Conservation (phyloP, 2,797 vertebrate species). For the Diplodus sargus region DNA sequence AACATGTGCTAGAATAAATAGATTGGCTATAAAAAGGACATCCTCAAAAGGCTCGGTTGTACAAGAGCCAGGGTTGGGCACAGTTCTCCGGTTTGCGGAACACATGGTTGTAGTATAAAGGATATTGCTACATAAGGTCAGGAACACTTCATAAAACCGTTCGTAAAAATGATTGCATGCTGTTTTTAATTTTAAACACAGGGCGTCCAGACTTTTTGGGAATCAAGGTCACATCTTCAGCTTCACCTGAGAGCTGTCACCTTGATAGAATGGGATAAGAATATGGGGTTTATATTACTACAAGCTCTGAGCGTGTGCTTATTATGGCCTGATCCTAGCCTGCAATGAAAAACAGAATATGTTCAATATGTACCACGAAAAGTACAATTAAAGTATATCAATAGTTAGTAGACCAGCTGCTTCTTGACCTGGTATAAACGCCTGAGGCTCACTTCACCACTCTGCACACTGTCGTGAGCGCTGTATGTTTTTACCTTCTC, state of each 20-base stretch:
- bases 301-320: not conserved
- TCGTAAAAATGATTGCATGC: no score
- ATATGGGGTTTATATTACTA: not conserved
- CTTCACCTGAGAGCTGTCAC: not conserved
- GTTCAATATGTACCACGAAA: not conserved
- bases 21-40: no score
- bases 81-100: no score
- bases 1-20: no score
- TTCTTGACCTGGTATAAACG: not conserved
- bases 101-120: no score
- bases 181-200: no score
- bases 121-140: no score
- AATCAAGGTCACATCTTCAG: no score
- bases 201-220: no score
- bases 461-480: not conserved
- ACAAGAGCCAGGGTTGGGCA: no score
- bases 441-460: not conserved
- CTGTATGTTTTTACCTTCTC: slow-evolving; percentile 7
- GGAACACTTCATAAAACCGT: no score
- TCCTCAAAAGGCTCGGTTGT: no score
- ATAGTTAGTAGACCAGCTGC: not conserved
- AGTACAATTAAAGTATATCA: not conserved
- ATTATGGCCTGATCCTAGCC: not conserved
- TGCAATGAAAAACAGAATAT: not conserved
- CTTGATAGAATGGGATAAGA: not conserved